A percentile compares a stretch with the other conserved stretches of the same genome.
phyloP scores from a whole-genome alignment of 2,113 vertebrate genomes.

The Calyptomena viridis region DNA sequence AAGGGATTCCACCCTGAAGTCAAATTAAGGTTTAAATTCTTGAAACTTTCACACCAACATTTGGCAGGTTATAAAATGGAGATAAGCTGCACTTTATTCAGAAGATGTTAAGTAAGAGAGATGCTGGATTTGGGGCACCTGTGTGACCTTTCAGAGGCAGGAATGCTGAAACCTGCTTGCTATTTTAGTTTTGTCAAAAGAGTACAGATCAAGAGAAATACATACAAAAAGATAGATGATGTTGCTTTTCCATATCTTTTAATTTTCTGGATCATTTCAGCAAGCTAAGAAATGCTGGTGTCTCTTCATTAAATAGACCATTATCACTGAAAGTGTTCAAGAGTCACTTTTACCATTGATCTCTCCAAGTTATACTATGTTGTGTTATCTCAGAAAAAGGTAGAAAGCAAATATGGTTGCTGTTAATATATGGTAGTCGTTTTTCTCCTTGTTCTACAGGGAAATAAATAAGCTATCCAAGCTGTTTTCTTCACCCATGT shows the following conservation, averaged over 20 bases:
- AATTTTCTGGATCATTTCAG: background rate
- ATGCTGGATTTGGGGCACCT: background rate
- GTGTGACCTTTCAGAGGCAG: background rate
- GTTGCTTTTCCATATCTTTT: background rate
- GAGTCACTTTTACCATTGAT: background rate
- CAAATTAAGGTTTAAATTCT: background rate
- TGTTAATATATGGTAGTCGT: background rate
- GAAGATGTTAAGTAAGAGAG: background rate
- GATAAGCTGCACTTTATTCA: background rate
- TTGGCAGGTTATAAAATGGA: background rate
- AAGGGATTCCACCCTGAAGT: background rate
- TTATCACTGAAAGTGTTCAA: background rate
- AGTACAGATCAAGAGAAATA: background rate
- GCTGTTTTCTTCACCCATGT: background rate
- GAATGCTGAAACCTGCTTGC: background rate
- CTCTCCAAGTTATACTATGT: background rate
- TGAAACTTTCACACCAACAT: background rate
- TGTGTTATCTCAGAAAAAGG: background rate
- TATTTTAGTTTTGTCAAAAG: background rate
- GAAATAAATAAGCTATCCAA: background rate
- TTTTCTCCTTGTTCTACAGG: background rate
- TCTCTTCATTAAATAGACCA: background rate
- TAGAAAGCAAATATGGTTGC: background rate
- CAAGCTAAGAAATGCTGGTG: background rate
- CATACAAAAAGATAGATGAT: background rate